These are phyloP conservation scores for Andrena camellia DNA, from an alignment of 2,888 invertebrate genomes.

Conservation along the genomic window DNA sequence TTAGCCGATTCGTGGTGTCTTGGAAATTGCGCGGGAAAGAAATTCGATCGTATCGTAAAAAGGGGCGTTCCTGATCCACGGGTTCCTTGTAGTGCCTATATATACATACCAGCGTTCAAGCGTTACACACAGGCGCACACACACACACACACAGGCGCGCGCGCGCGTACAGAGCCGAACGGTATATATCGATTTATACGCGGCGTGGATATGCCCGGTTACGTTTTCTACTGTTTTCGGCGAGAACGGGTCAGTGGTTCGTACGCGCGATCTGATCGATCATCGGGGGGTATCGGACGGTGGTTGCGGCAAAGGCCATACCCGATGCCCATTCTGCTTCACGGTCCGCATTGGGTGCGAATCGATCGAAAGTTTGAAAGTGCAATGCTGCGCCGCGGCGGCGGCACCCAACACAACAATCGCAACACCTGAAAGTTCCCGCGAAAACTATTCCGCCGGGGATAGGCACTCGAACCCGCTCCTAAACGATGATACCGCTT, in stretches of 20 bases:
- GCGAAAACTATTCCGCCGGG: constrained; percentile 73
- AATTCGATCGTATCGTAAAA: constrained; percentile 69
- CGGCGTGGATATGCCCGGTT: constrained; percentile 50
- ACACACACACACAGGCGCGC: constrained; percentile 15
- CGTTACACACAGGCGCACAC: background rate
- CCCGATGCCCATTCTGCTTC: constrained; percentile 26
- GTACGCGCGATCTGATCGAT: background rate
- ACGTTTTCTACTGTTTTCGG: constrained; percentile 56
- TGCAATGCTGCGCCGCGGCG: constrained; percentile 70
- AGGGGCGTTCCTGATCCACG: constrained; percentile 73
- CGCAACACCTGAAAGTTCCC: constrained; percentile 76
- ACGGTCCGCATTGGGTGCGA: constrained; percentile 38
- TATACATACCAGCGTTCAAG: constrained; percentile 13
- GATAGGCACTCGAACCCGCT: constrained; percentile 24
- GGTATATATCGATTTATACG: constrained; percentile 77
- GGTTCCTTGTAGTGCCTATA: constrained; percentile 29
- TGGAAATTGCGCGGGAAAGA: constrained; percentile 76
- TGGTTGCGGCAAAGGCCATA: constrained; percentile 16
- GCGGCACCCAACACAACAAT: constrained; percentile 68
- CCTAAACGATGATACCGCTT: constrained; percentile 62
- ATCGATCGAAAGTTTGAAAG: constrained; percentile 70
- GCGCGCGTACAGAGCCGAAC: constrained; percentile 1
- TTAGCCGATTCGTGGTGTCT: constrained; percentile 24
- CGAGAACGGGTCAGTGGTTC: constrained; percentile 36
- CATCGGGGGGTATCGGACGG: background rate